Conservation (phyloP, 2,113 vertebrate species). For the Myrmecophaga tridactyla region DNA sequence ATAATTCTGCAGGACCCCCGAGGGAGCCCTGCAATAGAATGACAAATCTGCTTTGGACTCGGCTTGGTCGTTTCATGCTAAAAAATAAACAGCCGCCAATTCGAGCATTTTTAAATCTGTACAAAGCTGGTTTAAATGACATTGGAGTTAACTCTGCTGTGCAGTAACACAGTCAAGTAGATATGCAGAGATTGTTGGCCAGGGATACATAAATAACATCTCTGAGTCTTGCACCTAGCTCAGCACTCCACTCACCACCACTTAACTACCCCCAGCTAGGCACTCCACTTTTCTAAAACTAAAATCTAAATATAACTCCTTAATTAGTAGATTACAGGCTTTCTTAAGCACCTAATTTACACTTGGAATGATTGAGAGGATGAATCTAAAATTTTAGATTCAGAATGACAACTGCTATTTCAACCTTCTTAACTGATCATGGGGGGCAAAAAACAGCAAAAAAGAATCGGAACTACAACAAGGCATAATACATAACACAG, state of each 20-base stretch:
- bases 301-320: not conserved
- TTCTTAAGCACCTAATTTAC: not conserved
- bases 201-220: not conserved
- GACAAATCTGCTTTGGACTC: not conserved
- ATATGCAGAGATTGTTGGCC: not conserved
- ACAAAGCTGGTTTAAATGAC: not conserved
- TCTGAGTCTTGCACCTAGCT: constrained; percentile 1
- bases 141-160: not conserved
- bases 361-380: not conserved
- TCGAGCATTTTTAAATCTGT: not conserved
- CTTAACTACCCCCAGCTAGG: not conserved
- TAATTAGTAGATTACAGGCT: not conserved
- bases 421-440: not conserved
- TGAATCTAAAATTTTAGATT: not conserved
- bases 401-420: not conserved
- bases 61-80: not conserved
- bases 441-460: not conserved
- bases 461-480: not conserved
- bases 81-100: not conserved
- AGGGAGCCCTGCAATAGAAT: not conserved
- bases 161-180: not conserved
- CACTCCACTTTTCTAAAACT: not conserved
- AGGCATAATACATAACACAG: not conserved
- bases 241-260: not conserved
- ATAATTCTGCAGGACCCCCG: not conserved